Base-by-base conservation (phyloP, 2,888 invertebrate genomes). In the Heteromurus nitidus region DNA sequence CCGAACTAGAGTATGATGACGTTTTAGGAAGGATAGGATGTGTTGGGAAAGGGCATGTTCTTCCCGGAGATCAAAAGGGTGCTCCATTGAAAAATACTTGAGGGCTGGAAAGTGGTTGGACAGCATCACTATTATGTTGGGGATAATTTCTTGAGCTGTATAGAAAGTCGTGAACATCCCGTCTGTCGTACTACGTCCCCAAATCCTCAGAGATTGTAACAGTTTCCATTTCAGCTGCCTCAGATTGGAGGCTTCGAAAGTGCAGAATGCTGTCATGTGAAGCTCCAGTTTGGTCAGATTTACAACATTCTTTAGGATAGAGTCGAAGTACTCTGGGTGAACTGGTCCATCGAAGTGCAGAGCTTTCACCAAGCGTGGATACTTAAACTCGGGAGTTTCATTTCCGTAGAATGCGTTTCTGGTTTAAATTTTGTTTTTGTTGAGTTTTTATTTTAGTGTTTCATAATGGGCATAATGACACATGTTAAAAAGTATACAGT, bases 261-360 rank as follows among this genome's bases (percentile, higher is more conserved):
- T 42, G 42, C 79, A 74, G 42, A 82, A 68, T 3, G 79, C 31
- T n/a, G 69, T 72, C 42, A 53, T 42, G 28, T 82, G 82, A 20
- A 82, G 13, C 16, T 82, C 82, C n/a, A 82, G 5, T 20, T 53
- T 20, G n/a, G 11, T 62, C 36, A 82, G n/a, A 24, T 82, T 82
- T 5, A 20, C 44, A 1, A 55, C 2, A 24, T 73, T 26, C 22
- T 42, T 44, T 1, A 79, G 11, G n/a, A 82, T 36, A 5, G 68
- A 58, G 1, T 68, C 53, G 69, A 82, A 82, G 24, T 74, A 68
- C 20, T 18, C 5, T 1, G 53, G 11, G 20, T 73, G 79, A 36
- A 82, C 60, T 1, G 82, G 82, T 26, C 82, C 82, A 69, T 82
- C 82, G 18, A 82, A 82, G 31, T 73, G 73, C 9, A 82, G 31